Conservation (phyloP, 2,888 invertebrate genomes). For the Cantharis rustica region DNA sequence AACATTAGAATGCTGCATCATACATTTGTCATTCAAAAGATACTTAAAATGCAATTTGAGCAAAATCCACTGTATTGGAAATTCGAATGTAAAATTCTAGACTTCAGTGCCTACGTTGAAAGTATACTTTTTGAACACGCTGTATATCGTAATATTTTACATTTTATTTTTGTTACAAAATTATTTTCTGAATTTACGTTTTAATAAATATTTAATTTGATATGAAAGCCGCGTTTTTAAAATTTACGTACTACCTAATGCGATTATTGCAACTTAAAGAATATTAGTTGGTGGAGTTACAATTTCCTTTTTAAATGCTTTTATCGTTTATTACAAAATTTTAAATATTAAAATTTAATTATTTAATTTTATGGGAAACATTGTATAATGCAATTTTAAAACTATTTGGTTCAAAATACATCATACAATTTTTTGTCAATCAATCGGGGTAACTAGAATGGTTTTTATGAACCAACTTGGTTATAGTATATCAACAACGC, state of each 20-base stretch:
- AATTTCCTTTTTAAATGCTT: not conserved
- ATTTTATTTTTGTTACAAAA: not conserved
- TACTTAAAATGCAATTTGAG: not conserved
- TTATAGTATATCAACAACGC: not conserved
- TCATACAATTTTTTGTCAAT: not conserved
- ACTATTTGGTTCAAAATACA: not conserved
- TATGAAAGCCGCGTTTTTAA: not conserved
- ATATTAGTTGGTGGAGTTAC: not conserved
- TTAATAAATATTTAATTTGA: not conserved
- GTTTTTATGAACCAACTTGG: not conserved
- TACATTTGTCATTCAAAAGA: not conserved
- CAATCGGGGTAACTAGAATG: not conserved
- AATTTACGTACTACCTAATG: not conserved
- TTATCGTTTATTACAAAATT: not conserved
- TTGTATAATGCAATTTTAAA: not conserved
- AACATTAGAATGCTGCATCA: not conserved
- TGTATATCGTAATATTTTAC: not conserved
- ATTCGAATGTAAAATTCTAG: not conserved
- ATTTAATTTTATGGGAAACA: not conserved
- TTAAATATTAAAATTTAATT: not conserved
- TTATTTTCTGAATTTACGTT: not conserved
- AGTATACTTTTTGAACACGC: no score
- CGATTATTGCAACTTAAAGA: not conserved
- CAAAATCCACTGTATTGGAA: not conserved
- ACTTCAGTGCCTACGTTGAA: no score